Conservation (phyloP, 53 echinoderm and acorn worm species). For the Astropecten irregularis region DNA sequence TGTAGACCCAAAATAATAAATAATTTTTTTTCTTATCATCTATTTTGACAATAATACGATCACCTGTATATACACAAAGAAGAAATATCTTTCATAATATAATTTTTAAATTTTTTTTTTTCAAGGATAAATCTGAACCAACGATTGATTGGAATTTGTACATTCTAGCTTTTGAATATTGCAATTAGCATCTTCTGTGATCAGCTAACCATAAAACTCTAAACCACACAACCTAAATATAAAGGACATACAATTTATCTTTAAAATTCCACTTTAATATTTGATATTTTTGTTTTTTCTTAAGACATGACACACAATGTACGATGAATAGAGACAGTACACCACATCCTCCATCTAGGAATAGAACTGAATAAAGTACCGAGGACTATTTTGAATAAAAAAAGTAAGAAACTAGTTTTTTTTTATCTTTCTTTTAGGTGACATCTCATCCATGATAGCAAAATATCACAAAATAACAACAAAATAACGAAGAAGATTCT, state of each 20-base stretch:
- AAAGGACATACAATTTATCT: constrained; percentile 14
- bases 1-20: constrained; percentile 39
- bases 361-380: neutral
- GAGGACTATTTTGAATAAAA: neutral
- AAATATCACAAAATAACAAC: constrained; percentile 30
- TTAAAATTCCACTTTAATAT: neutral
- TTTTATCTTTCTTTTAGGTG: neutral
- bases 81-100: constrained; percentile 23
- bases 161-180: constrained; percentile 55
- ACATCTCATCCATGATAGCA: constrained; percentile 18
- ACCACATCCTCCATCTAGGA: too few relatives aligned
- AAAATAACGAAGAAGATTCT: too few relatives aligned
- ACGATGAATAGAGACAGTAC: neutral
- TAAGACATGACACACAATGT: constrained; percentile 10
- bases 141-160: constrained; percentile 44
- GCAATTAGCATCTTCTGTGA: constrained; percentile 1
- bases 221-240: constrained; percentile 57
- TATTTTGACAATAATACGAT: constrained; percentile 45
- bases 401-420: constrained; percentile 40
- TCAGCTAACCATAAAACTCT: constrained; percentile 24
- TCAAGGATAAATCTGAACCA: constrained; percentile 13
- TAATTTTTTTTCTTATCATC: constrained; percentile 7
- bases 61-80: constrained; percentile 53
- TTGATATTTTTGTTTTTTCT: neutral
- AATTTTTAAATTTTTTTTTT: neutral